phyloP scores from a whole-genome alignment of 1,140 invertebrate genomes.

The Drosophila melanica region DNA sequence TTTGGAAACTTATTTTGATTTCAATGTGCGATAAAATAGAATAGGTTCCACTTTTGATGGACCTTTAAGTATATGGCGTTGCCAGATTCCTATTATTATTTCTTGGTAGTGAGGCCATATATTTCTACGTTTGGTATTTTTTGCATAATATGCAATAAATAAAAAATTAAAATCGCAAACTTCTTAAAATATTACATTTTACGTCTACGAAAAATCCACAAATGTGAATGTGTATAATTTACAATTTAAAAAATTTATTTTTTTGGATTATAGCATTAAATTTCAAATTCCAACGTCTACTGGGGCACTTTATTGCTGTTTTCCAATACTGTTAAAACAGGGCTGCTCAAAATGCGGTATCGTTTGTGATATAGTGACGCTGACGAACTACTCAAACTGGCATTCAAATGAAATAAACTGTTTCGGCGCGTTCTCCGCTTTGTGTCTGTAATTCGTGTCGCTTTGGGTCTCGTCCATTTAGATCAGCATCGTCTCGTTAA shows the following conservation, averaged over 20 bases:
- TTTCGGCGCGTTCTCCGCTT: slow-evolving; percentile 71
- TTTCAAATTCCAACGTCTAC: slow-evolving; percentile 23
- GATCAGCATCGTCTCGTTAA: slow-evolving; percentile 15
- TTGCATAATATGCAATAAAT: background rate
- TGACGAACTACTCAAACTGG: slow-evolving; percentile 41
- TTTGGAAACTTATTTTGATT: too few species aligned
- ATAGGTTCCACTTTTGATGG: too few species aligned
- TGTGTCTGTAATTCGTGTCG: slow-evolving; percentile 55
- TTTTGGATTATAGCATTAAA: background rate
- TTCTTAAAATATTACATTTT: background rate
- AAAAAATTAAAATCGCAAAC: background rate
- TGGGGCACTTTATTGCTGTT: background rate
- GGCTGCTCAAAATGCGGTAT: slow-evolving; percentile 14
- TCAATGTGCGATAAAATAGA: too few species aligned
- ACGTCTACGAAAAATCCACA: background rate
- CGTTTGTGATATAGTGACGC: slow-evolving; percentile 35
- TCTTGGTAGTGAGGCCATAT: background rate
- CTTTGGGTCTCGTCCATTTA: slow-evolving; percentile 6
- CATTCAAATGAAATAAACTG: slow-evolving; percentile 67
- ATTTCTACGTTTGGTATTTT: background rate
- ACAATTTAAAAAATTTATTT: background rate
- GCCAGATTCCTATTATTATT: too few species aligned
- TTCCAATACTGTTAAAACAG: slow-evolving; percentile 12
- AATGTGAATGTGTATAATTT: background rate
- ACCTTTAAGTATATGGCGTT: too few species aligned